phyloP scores from a whole-genome alignment of 2,888 invertebrate genomes.

The Lasioglossum zephyrum region DNA sequence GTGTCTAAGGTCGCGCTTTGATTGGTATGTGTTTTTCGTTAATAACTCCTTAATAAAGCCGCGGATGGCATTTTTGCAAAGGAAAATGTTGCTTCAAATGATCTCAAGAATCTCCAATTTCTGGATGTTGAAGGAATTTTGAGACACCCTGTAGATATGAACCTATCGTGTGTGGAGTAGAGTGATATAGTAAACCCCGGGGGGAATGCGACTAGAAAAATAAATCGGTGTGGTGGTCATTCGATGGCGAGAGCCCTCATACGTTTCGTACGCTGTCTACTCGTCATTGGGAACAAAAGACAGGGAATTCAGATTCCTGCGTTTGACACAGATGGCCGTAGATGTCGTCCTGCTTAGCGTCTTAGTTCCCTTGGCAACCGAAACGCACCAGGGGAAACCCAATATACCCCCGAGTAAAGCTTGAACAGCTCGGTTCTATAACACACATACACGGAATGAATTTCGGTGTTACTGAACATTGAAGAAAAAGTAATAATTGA shows the following conservation, averaged over 20 bases:
- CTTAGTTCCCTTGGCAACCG: constrained; percentile 6
- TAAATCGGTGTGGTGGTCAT: neutral
- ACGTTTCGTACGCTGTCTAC: neutral
- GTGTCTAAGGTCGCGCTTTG: too few species aligned
- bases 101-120: too few species aligned
- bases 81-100: too few species aligned
- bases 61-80: too few species aligned
- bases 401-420: neutral
- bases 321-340: constrained; percentile 1
- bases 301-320: neutral
- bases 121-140: too few species aligned
- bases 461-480: neutral
- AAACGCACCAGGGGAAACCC: constrained; percentile 11
- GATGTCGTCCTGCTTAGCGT: neutral
- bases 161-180: neutral
- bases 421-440: neutral
- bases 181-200: neutral
- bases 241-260: neutral
- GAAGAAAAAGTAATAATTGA: neutral
- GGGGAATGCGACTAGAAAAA: neutral
- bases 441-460: neutral
- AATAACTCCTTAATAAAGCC: too few species aligned
- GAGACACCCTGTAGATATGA: neutral
- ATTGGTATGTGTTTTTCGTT: too few species aligned
- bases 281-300: constrained; percentile 5